Conservation (phyloP, 2,797 vertebrate genomes). For the Aplochiton taeniatus region DNA sequence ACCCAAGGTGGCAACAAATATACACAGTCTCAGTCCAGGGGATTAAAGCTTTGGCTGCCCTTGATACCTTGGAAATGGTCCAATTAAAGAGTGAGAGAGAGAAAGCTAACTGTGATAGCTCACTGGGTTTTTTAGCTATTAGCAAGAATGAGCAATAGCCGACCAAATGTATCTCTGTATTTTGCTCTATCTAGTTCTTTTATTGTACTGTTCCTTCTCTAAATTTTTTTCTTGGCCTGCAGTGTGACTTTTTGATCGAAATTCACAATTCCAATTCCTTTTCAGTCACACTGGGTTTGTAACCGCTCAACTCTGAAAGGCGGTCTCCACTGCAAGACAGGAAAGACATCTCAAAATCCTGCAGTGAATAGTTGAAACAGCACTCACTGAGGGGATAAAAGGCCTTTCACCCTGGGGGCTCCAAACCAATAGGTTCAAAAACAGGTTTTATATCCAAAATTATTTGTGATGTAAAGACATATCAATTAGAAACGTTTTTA, state of each 20-base stretch:
- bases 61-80: conserved; percentile 15
- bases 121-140: too few relatives aligned
- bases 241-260: background rate
- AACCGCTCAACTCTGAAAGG: background rate
- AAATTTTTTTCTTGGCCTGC: background rate
- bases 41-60: conserved; percentile 22
- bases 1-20: conserved; percentile 13
- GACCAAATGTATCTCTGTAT: background rate
- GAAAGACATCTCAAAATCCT: background rate
- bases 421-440: conserved; percentile 3
- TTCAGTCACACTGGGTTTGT: background rate
- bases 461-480: background rate
- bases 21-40: background rate
- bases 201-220: background rate
- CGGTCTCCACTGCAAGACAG: background rate
- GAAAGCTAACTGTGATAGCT: background rate
- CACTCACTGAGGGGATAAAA: background rate
- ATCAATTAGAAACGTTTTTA: background rate
- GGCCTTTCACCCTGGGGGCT: background rate
- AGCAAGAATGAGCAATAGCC: too few relatives aligned
- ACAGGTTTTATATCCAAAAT: background rate
- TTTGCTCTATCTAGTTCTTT: background rate
- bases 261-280: background rate
- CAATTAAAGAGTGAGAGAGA: background rate
- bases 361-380: background rate